These are phyloP conservation scores for Agriopis leucophaearia DNA, from an alignment of 2,888 invertebrate species.

Conservation along the genomic window DNA sequence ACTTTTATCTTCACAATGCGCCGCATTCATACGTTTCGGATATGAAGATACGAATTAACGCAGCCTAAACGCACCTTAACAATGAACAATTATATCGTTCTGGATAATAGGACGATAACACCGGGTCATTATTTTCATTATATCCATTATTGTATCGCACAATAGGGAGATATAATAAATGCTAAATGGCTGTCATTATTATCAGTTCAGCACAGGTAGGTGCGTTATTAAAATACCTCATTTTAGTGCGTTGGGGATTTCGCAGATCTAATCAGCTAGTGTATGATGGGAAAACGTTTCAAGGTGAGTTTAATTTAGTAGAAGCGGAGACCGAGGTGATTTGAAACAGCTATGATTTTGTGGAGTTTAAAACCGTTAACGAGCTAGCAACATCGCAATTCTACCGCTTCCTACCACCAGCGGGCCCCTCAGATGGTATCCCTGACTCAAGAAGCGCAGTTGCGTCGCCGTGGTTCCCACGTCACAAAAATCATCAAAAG, in stretches of 20 bases:
- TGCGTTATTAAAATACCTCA: slow-evolving; percentile 38
- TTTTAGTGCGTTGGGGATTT: slow-evolving; percentile 28
- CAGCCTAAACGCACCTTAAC: slow-evolving; percentile 38
- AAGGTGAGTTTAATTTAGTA: neutral
- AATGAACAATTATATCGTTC: slow-evolving; percentile 41
- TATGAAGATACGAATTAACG: slow-evolving; percentile 41
- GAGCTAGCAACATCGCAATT: too few relatives aligned
- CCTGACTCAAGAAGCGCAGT: too few relatives aligned
- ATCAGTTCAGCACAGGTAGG: slow-evolving; percentile 43
- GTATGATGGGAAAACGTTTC: neutral
- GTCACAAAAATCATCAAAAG: too few relatives aligned
- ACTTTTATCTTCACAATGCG: slow-evolving; percentile 20
- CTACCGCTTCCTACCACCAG: too few relatives aligned
- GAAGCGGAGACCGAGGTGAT: neutral
- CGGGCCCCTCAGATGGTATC: too few relatives aligned
- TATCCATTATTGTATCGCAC: slow-evolving; percentile 46
- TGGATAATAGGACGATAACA: slow-evolving; percentile 46
- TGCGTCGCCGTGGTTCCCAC: too few relatives aligned
- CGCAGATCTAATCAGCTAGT: slow-evolving; percentile 20
- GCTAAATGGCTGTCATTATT: slow-evolving; percentile 48
- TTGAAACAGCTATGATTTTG: too few relatives aligned
- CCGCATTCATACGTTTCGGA: slow-evolving; percentile 37
- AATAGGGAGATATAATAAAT: slow-evolving; percentile 48
- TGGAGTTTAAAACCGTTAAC: too few relatives aligned
- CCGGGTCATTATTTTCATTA: slow-evolving; percentile 40